Conservation (phyloP, 2,888 invertebrate species). For the Bellardia bayeri region DNA sequence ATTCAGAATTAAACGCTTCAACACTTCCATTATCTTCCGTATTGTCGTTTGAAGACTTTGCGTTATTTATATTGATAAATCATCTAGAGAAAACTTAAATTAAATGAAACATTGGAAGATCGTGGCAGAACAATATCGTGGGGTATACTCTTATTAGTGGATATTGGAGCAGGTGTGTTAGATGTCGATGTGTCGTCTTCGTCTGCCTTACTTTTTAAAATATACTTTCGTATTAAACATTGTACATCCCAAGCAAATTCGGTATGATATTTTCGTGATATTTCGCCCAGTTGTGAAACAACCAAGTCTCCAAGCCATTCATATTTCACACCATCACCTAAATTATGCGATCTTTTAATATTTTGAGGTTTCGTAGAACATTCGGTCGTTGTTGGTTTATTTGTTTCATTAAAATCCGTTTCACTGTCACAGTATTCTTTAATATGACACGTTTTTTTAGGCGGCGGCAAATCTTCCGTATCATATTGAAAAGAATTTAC, state of each 20-base stretch:
- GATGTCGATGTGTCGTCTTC: neutral
- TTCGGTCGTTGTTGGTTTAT: neutral
- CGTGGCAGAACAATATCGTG: neutral
- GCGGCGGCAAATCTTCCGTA: neutral
- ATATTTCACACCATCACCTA: neutral
- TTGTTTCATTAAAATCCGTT: neutral
- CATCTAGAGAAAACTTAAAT: neutral
- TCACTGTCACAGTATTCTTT: neutral
- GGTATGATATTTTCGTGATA: slow-evolving; percentile 9
- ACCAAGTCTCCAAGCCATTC: slow-evolving; percentile 7
- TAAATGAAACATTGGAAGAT: neutral
- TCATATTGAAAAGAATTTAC: neutral
- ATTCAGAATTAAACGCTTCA: too few species aligned
- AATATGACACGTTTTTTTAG: neutral
- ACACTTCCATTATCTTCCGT: too few species aligned
- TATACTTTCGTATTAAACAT: slow-evolving; percentile 34
- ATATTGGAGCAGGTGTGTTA: neutral
- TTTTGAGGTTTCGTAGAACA: neutral
- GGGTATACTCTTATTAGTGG: neutral
- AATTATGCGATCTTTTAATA: neutral
- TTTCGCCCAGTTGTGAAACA: slow-evolving; percentile 24
- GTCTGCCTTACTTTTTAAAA: slow-evolving; percentile 8
- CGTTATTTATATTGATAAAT: too few species aligned
- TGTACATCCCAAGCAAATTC: slow-evolving; percentile 45
- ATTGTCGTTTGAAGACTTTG: too few species aligned